Evolutionary conservation across 2,113 vertebrate genomes (phyloP), one percentile per base, ranked within the genome.

Genomic region (Vulpes lagopus): DNA sequence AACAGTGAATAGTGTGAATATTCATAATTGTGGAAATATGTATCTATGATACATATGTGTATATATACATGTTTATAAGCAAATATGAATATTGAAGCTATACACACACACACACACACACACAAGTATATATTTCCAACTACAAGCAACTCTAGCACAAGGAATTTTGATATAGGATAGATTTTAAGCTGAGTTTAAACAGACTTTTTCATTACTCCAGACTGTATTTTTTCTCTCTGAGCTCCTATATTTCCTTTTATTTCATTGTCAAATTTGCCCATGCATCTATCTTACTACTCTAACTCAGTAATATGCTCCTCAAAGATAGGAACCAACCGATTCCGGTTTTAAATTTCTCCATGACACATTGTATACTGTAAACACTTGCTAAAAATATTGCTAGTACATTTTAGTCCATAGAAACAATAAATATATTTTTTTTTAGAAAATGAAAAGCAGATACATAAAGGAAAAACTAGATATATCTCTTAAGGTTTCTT

Each of bases 301-400:
- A 87, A 71, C 14, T 80, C 84, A 35, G 16, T 60, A 65, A 81
- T 16, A 35, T 49, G 19, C 8, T 67, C 11, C 30, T 64, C 38
- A 53, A 94, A 35, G 4, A 94, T 20, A 85, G 43, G 14, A 89
- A 67, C 3, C 14, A 25, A 35, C 11, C 20, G 76, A 49, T 78
- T 85, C 25, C 25, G 69, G 6, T 60, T 95, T 71, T 93, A 64
- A 89, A 71, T 97, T 67, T 20, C 9, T 35, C 95, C 51, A 38
- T 53, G 12, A 10, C 59, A 71, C 23, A 32, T 5, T 51, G 12
- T n/a, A 49, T 43, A 64, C 22, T 62, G 0, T 49, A 92, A 89
- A 11, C 8, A 87, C 32, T 78, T 38, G 11, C 71, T 35, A 93
- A 69, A 96, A 60, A 30, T 35, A 12, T 84, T 79, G 30, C 80